Conservation (phyloP, 23 tunicate species). For the Ascidia mentula region DNA sequence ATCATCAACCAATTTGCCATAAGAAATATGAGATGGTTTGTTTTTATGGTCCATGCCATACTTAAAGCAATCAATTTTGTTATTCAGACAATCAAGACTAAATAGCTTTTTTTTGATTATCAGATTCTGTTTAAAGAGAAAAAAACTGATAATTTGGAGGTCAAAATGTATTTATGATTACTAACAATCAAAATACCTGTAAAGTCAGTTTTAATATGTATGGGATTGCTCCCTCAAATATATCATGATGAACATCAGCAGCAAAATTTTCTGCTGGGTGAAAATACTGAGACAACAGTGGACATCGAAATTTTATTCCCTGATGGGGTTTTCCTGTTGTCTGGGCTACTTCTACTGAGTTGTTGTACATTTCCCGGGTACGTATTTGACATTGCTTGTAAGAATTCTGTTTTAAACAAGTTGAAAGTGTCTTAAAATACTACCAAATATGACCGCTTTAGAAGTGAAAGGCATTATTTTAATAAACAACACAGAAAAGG, state of each 20-base stretch:
- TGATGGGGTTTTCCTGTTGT: conserved; percentile 5
- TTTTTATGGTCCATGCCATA: background rate
- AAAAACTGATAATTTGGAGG: background rate
- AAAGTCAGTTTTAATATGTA: background rate
- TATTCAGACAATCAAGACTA: background rate
- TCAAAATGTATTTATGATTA: background rate
- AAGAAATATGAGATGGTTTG: background rate
- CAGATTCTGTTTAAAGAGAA: background rate
- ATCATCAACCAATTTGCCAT: background rate
- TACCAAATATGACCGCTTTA: background rate
- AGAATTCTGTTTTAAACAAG: background rate
- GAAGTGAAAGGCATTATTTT: background rate
- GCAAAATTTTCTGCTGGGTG: background rate
- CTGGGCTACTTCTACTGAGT: background rate
- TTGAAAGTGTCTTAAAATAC: background rate
- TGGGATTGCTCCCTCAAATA: conserved; percentile 1
- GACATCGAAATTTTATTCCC: background rate
- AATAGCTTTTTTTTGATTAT: background rate
- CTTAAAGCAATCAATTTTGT: background rate
- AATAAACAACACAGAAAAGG: background rate
- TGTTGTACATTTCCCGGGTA: background rate
- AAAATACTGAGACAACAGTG: background rate
- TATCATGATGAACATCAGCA: background rate
- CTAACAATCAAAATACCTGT: background rate
- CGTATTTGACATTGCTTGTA: background rate